Conservation (phyloP, 2,113 vertebrate genomes). For the Chaetops frenatus region DNA sequence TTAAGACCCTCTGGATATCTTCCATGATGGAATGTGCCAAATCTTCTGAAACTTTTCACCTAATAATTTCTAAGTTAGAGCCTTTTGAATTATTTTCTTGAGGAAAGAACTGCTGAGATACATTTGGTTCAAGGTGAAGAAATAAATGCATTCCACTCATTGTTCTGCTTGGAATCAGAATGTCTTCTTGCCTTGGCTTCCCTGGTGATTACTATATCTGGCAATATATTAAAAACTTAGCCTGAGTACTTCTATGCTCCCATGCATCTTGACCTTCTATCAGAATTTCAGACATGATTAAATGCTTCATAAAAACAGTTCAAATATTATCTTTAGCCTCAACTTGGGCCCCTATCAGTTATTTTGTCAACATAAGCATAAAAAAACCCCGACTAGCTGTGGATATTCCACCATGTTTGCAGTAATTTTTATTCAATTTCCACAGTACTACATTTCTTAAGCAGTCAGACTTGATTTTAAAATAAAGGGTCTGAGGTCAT, state of each 20-base stretch:
- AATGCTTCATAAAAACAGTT: constrained; percentile 4
- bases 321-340: constrained; percentile 17
- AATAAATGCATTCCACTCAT: neutral
- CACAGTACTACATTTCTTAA: neutral
- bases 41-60: neutral
- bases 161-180: neutral
- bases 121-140: neutral
- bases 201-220: neutral
- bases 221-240: constrained; percentile 14
- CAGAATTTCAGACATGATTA: constrained; percentile 33
- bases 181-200: neutral
- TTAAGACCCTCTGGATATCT: neutral
- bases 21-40: fast-evolving
- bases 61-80: neutral
- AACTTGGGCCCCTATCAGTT: neutral
- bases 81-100: neutral
- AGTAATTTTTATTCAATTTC: neutral
- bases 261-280: neutral
- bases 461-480: neutral
- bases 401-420: neutral
- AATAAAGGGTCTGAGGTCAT: neutral
- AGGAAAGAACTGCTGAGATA: neutral
- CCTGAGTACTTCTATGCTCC: neutral
- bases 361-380: neutral
- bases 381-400: neutral